Base-by-base conservation (phyloP, 2,113 vertebrate species). In the Epinephelus moara region DNA sequence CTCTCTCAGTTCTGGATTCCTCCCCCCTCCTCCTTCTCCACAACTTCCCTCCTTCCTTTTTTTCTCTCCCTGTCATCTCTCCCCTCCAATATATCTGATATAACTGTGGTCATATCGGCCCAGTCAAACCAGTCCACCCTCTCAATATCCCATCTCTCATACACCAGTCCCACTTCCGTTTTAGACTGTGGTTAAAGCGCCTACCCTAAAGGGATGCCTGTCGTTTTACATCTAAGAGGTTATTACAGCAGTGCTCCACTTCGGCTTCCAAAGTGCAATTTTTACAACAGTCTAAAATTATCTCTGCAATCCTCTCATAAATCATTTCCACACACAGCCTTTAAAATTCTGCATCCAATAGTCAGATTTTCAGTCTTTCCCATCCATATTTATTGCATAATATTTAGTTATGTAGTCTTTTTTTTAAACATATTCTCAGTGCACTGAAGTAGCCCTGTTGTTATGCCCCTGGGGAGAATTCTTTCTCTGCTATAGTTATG, bases 211-310 rank as follows among this genome's bases (percentile, higher is more conserved):
- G 86, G 80, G 70, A 86, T 61, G 74, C 45, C 76, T 90, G 86
- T 85, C 81, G 75, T 88, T 85, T 91, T 72, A 80, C 63, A 88
- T 85, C 72, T 86, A 45, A 86, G 78, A 82, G 61, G 72, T 62
- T 81, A 78, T 85, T 61, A 87, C 66, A 77, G 70, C 74, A 21
- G 33, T 70, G 76, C 84, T 86, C 66, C 63, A 88, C 82, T 89
- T 86, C 75, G 60, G 45, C 79, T 81, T 67, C 72, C 64, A 80
- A 81, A 63, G 55, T 59, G 63, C 47, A 69, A 8, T 67, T 85
- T 89, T 87, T 68, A 56, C 23, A 62, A 55, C 64, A 85, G 15
- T 86, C 78, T 85, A 33, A 76, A 90, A 86, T 82, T 60, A 82
- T 81, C 56, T 15, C 10, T 18, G 25, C 67, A 55, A n/a, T 78